Percentiles rank a stretch among this genome's conserved stretches.
Conservation (phyloP, 1,140 invertebrate species). For the Octopus bimaculoides region DNA sequence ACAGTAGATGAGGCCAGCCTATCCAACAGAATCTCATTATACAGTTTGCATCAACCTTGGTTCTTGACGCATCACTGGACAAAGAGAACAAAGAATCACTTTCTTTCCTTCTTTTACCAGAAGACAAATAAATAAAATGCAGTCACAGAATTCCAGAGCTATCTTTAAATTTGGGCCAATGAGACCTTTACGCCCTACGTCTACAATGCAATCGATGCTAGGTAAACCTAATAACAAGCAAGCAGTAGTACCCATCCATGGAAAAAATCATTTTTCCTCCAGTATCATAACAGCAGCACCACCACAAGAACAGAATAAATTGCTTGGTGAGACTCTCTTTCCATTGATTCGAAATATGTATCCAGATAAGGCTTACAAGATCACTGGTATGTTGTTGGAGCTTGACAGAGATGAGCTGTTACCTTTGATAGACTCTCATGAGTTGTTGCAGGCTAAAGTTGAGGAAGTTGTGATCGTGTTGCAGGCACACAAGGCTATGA, state of each 20-base stretch:
- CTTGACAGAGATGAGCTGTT: constrained; percentile 98
- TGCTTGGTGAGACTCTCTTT: constrained; percentile 96
- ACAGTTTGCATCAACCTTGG: constrained; percentile 70
- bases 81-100: constrained; percentile 21
- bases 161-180: neutral
- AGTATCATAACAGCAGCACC: constrained; percentile 92
- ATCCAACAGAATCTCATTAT: constrained; percentile 64
- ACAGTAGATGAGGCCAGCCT: constrained; percentile 57
- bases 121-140: neutral
- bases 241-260: constrained; percentile 68
- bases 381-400: constrained; percentile 99
- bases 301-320: constrained; percentile 96
- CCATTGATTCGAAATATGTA: constrained; percentile 94
- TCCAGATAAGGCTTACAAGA: constrained; percentile 91
- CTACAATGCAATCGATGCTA: neutral
- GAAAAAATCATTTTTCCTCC: constrained; percentile 92
- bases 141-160: neutral
- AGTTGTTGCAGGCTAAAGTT: constrained; percentile 93
- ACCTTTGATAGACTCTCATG: constrained; percentile 96
- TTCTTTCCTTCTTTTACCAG: constrained; percentile 50
- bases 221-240: constrained; percentile 26
- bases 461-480: constrained; percentile 96
- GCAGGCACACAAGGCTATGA: constrained; percentile 88
- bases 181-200: constrained; percentile 72
- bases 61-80: constrained; percentile 79